phyloP scores from a whole-genome alignment of 2,113 vertebrate genomes.

The Mormyrus lacerda region DNA sequence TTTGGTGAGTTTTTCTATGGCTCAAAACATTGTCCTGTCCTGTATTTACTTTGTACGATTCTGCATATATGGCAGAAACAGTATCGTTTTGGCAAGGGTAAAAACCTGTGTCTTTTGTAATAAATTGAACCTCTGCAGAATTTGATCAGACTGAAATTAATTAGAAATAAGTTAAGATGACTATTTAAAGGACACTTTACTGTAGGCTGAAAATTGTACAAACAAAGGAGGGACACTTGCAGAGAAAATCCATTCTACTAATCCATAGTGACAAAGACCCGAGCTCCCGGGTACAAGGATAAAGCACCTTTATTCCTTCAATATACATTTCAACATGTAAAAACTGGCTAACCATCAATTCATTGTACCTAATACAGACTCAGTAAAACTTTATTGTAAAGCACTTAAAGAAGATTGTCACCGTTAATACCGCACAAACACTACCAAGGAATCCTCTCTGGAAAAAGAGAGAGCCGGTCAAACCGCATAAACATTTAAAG shows the following conservation, averaged over 20 bases:
- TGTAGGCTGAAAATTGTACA: background rate
- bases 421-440: background rate
- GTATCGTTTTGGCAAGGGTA: background rate
- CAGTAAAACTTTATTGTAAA: constrained; percentile 3
- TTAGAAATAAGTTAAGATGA: background rate
- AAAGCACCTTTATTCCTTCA: background rate
- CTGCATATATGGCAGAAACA: background rate
- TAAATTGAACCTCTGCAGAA: background rate
- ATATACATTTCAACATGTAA: background rate
- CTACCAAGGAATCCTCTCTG: background rate
- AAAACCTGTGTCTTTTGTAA: background rate
- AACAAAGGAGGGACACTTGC: background rate
- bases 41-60: background rate
- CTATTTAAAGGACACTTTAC: background rate
- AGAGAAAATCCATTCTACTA: background rate
- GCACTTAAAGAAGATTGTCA: background rate
- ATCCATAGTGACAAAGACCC: background rate
- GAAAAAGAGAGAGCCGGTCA: background rate
- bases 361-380: background rate
- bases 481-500: background rate
- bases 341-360: background rate
- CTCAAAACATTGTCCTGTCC: background rate
- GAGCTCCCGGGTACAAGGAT: background rate
- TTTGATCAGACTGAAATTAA: background rate
- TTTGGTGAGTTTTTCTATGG: background rate